A percentile compares a stretch with the other conserved stretches of the same genome.
phyloP scores from a whole-genome alignment of 2,113 vertebrate species.

The Pelecanoides urinatrix region DNA sequence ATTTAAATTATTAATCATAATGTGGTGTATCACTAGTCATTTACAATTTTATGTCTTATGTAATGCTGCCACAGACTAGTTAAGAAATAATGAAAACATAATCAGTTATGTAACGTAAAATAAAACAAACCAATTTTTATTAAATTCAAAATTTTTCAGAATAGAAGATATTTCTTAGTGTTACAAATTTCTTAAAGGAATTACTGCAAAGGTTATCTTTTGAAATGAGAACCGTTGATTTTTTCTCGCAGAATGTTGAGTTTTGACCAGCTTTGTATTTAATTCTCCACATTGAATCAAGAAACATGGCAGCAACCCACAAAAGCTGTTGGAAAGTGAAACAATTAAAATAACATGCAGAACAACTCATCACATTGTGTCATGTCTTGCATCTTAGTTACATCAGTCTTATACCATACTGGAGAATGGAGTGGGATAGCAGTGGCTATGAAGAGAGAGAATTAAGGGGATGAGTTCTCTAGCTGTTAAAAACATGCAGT shows the following conservation, averaged over 20 bases:
- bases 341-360: not conserved
- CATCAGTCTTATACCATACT: not conserved
- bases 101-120: not conserved
- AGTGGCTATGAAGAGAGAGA: not conserved
- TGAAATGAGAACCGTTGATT: not conserved
- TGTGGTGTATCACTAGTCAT: not conserved
- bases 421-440: not conserved
- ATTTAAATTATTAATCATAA: not conserved
- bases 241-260: not conserved
- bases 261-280: not conserved
- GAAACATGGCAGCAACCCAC: not conserved
- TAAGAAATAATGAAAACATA: not conserved
- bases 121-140: not conserved
- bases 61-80: not conserved
- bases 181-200: not conserved
- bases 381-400: not conserved
- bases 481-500: not conserved
- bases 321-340: not conserved
- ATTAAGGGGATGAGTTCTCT: not conserved
- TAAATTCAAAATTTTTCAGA: not conserved
- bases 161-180: not conserved
- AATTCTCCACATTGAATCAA: not conserved
- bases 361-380: not conserved
- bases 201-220: not conserved
- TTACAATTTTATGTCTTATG: not conserved